phyloP scores from a whole-genome alignment of 2,113 vertebrate genomes.

The Atherinomorus stipes region DNA sequence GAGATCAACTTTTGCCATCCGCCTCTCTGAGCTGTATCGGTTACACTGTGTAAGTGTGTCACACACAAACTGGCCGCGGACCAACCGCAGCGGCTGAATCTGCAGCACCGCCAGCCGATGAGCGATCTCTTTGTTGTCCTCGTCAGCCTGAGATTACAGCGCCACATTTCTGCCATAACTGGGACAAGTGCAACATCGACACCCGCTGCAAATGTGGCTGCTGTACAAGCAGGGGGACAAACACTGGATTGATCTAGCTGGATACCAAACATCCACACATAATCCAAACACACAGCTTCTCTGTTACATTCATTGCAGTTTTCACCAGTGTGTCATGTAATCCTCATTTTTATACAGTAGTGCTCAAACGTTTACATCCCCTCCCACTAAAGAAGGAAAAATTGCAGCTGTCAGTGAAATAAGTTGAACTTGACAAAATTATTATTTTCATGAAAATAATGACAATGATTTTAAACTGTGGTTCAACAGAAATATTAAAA shows the following conservation, averaged over 20 bases:
- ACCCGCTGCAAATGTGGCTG: neutral
- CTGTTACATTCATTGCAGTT: neutral
- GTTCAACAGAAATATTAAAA: no score
- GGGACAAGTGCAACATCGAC: constrained; percentile 6
- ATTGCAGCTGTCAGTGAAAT: no score
- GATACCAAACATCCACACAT: neutral
- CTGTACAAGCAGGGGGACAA: neutral
- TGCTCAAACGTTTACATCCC: no score
- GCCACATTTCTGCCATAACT: constrained; percentile 40
- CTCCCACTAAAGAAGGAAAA: no score
- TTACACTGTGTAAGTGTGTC: constrained; percentile 33
- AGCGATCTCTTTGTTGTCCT: constrained; percentile 40
- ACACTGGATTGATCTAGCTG: neutral
- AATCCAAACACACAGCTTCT: neutral
- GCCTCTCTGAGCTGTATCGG: constrained; percentile 13
- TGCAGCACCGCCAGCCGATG: constrained; percentile 16
- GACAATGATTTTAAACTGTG: no score
- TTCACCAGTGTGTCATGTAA: neutral
- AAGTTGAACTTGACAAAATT: no score
- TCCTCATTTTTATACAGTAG: neutral
- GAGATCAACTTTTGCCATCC: constrained; percentile 33
- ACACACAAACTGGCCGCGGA: constrained; percentile 19
- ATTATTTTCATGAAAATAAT: no score
- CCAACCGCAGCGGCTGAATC: constrained; percentile 34
- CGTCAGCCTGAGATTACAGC: constrained; percentile 17